Evolutionary conservation across 37 sponge, comb jelly and placozoan genomes (phyloP), one percentile per base, ranked within the genome.

Genomic region (Aphrocallistes beatrix): DNA sequence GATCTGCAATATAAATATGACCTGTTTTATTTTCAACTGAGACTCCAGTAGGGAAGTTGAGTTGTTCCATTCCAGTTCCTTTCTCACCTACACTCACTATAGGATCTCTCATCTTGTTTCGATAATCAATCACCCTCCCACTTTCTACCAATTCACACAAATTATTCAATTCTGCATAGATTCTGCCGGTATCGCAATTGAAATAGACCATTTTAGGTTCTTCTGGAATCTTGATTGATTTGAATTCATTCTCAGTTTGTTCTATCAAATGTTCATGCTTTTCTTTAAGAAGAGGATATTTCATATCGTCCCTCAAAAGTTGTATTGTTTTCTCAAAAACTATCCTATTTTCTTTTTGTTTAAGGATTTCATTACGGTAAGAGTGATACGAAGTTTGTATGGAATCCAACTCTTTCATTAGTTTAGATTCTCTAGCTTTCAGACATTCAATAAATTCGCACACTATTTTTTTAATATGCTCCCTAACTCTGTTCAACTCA

Each of bases 191-290:
- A 6, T 60, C 75, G n/a, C 75, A 60, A 3, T 21, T 13, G 21
- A 60, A 60, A 19, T 30, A 25, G n/a, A 60, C 75, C 75, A 60
- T 60, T 60, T 28, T 60, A 60, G 75, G 75, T 60, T 60, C 32
- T 3, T 19, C 21, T 32, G 75, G 75, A 60, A 60, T 32, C 21
- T 19, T 28, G 3, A 60, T 3, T 13, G 75, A 60, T 60, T 60
- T 28, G n/a, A 60, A 6, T 60, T 60, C 75, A 32, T 19, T 60
- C 28, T 60, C 21, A 25, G n/a, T 6, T 60, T 30, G 75, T 6
- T 19, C 34, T 3, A 60, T 60, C 8, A 3, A 3, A 60, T 60
- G 28, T 60, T 60, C 75, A 13, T 60, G 75, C 10, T 25, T 6
- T 25, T 28, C 10, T 60, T 60, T 60, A 32, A 60, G 10, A 19